Percentiles rank a stretch among this genome's conserved stretches.
These are phyloP conservation scores for Spinus pinus DNA, from an alignment of 2,797 vertebrate genomes.

Conservation along the genomic window DNA sequence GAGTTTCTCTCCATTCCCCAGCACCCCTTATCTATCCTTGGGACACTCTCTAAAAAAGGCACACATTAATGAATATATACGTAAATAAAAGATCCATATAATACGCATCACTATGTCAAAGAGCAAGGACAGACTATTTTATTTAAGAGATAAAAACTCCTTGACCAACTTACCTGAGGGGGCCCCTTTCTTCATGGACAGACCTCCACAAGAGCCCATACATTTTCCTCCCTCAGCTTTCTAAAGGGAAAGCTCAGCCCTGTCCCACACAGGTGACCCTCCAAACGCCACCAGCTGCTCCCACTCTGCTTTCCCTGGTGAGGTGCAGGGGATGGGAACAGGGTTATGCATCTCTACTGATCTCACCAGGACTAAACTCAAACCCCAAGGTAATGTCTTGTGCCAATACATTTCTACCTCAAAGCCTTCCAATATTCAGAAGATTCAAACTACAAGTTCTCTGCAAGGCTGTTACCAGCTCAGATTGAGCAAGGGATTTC, in stretches of 20 bases:
- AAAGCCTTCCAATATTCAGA: background rate
- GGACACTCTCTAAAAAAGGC: background rate
- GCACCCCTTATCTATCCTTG: background rate
- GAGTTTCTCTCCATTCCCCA: background rate
- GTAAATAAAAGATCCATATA: fast-evolving
- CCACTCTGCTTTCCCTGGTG: background rate
- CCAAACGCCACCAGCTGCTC: background rate
- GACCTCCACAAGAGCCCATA: fast-evolving
- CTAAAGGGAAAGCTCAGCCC: background rate
- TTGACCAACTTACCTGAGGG: fast-evolving
- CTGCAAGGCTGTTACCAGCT: background rate
- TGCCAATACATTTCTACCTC: background rate
- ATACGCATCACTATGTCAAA: background rate
- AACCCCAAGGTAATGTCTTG: background rate
- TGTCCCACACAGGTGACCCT: background rate
- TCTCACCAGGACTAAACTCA: background rate
- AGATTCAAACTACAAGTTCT: background rate
- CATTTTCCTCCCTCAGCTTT: fast-evolving
- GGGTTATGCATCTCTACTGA: background rate
- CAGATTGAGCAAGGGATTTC: background rate
- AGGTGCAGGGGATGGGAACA: background rate
- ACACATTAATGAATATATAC: fast-evolving
- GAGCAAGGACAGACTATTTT: background rate
- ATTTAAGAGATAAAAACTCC: background rate
- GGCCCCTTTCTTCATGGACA: fast-evolving